phyloP scores from a whole-genome alignment of 2,113 vertebrate species.

The Oreocharis arfaki region DNA sequence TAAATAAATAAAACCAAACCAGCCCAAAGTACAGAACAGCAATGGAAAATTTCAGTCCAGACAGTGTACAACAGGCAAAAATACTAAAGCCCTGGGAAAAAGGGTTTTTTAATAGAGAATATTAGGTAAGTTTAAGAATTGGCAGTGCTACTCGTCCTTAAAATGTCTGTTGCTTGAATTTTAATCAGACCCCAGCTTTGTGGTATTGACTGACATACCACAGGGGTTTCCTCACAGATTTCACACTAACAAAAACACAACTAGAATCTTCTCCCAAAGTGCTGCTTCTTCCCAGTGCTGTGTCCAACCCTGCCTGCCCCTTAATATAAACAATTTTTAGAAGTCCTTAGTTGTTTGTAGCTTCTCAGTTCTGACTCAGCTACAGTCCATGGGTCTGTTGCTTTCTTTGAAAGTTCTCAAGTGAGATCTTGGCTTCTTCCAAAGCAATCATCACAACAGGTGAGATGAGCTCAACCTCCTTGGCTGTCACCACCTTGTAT shows the following conservation, averaged over 20 bases:
- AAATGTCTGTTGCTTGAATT: background rate
- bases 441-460: background rate
- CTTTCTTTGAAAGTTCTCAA: background rate
- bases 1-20: constrained; percentile 7
- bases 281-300: background rate
- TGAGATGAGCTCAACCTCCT: background rate
- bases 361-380: background rate
- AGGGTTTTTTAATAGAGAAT: background rate
- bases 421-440: background rate
- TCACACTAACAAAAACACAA: background rate
- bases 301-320: background rate
- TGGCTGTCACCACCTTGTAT: background rate
- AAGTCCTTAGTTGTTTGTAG: background rate
- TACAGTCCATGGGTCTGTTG: background rate
- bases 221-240: background rate
- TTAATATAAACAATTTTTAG: background rate
- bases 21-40: background rate
- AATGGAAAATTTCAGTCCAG: constrained; percentile 17
- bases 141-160: background rate
- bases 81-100: background rate
- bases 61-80: background rate
- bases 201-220: background rate
- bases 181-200: background rate
- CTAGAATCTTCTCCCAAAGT: background rate
- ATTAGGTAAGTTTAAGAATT: constrained; percentile 28